Base-by-base conservation (phyloP, 2,797 vertebrate genomes). In the Platalea minor region DNA sequence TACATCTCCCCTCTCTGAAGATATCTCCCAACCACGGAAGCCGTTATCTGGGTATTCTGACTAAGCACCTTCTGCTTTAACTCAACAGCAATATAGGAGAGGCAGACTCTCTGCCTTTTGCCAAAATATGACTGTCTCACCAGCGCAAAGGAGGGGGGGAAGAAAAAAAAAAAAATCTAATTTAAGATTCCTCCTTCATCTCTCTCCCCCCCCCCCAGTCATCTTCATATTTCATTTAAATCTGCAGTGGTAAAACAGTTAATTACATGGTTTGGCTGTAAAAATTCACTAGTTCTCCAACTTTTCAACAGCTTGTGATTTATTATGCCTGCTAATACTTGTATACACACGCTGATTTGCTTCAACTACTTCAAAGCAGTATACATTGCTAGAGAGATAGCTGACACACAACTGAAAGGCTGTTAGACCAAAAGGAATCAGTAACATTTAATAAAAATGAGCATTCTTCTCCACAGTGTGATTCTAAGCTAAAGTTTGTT, bases 201-300 rank as follows among this genome's bases (percentile, higher is more conserved):
- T 43, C 5, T 15, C 33, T 19, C 5, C 20, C 8, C 4, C 6
- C 1, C 0, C 9, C 11, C 10, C 24, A 48, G 10, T 56, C 41
- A 77, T 28, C 41, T 53, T 57, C 53, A 9, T 25, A 57, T 73
- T 53, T 76, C 59, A 64, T 20, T 89, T 67, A 68, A 57, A 45
- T 41, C 35, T 56, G 28, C 45, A 88, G 63, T 6, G 9, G 25
- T 50, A 59, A 48, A 76, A 57, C 25, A 79, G 37, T 39, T 85
- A 68, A 60, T 60, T 53, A 37, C 35, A 79, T 8, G 9, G 14
- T 61, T 82, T 61, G 37, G n/a, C 70, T 72, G 31, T 59, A 68
- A 94, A 85, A 76, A 60, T 26, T 43, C 54, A 53, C 16, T 39
- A 81, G 19, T 14, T 59, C 26, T 76, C 11, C 21, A 83, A 9